Base-by-base conservation (phyloP, 2,113 vertebrate genomes). In the Cebus imitator region DNA sequence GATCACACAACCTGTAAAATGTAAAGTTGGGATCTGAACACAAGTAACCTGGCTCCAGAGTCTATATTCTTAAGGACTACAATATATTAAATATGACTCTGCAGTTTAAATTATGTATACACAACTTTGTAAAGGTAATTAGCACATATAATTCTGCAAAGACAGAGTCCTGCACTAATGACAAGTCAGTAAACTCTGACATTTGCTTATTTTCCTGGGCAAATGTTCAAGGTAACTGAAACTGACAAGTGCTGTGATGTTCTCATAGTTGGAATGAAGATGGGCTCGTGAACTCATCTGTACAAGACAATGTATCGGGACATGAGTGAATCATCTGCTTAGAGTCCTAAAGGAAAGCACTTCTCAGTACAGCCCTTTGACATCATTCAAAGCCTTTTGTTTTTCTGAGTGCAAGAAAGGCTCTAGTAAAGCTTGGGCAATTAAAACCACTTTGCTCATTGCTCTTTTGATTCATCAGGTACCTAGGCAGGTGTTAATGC, bases 401-500 rank as follows among this genome's bases (percentile, higher is more conserved):
- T 98, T 97, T 98, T 97, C 86, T 97, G 95, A 98, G 98, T 98
- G 96, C 97, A 98, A 98, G 98, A 98, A 98, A 98, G 98, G 97
- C 98, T 98, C 97, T 7, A 93, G 97, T 96, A 98, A 98, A 98
- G 98, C 99, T 97, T 97, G 91, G 95, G 98, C 98, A 99, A 99
- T 99, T 99, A 99, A 98, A 98, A 98, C 97, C 98, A 98, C 98
- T 99, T 98, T 98, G 97, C 98, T 99, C 98, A 98, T 97, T 99
- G 98, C 98, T 99, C 98, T 98, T 99, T 98, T 99, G 98, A 99
- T 98, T 98, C 98, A 98, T 90, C 72, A 37, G 57, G 7, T 97
- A 98, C 97, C 95, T 97, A 94, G 98, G 98, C 98, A 99, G 98
- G 98, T 99, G 98, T 98, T 98, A 98, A 98, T 96, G 97, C 95